Percentiles rank a stretch among this genome's conserved stretches.
Evolutionary conservation across 1,140 invertebrate genomes (phyloP).

Genomic region (Bombus ignitus): DNA sequence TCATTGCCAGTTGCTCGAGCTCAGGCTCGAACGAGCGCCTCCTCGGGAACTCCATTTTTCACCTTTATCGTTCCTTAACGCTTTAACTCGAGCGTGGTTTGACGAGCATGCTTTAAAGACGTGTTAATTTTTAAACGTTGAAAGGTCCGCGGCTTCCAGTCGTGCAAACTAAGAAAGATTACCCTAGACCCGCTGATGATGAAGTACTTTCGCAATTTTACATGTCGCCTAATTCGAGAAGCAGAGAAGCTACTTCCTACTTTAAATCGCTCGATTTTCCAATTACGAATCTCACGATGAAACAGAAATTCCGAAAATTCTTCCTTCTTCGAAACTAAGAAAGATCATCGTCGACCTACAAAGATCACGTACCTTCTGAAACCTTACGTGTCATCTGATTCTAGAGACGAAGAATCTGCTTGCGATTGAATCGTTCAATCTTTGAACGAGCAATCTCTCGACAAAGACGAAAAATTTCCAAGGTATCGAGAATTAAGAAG

Average conservation of each 20-base stretch:
- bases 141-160: not conserved
- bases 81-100: not conserved
- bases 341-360: no score
- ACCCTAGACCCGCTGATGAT: not conserved
- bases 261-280: not conserved
- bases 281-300: not conserved
- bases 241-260: not conserved
- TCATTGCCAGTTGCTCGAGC: not conserved
- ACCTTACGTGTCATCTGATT: no score
- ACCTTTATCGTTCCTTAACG: slow-evolving; percentile 24
- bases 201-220: not conserved
- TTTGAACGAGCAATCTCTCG: no score
- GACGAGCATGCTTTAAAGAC: not conserved
- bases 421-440: no score
- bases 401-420: no score
- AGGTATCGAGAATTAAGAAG: no score
- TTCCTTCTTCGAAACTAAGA: no score
- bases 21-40: not conserved
- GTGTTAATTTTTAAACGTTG: slow-evolving; percentile 25
- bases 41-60: not conserved
- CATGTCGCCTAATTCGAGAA: not conserved
- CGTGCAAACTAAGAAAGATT: no score
- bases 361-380: no score
- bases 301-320: no score
- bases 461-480: no score